Evolutionary conservation across 2,888 invertebrate genomes (phyloP).

Genomic region (Panorpa germanica): DNA sequence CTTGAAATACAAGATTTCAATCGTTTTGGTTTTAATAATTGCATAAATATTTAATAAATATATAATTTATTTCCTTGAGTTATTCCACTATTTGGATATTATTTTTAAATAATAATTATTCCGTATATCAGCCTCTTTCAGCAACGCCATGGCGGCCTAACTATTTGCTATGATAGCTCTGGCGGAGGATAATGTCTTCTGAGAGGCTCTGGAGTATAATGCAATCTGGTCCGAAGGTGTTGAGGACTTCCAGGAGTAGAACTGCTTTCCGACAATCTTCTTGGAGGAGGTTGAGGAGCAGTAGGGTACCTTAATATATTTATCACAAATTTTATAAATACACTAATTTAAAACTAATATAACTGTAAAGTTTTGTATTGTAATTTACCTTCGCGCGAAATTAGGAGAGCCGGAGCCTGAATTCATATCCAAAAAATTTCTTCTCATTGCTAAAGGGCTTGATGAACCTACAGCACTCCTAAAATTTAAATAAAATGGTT

Average conservation of each 20-base stretch:
- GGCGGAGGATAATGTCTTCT: conserved; percentile 29
- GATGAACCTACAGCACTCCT: conserved; percentile 18
- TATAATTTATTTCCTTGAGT: too few relatives aligned
- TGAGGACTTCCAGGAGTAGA: conserved; percentile 51
- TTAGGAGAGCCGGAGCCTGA: conserved; percentile 29
- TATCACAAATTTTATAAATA: conserved; percentile 19
- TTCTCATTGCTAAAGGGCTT: conserved; percentile 32
- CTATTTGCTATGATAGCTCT: too few relatives aligned
- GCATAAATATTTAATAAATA: too few relatives aligned
- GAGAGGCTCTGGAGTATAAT: conserved; percentile 37
- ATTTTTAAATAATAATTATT: too few relatives aligned
- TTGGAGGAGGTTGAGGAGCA: conserved; percentile 22
- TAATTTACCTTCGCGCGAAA: conserved; percentile 30
- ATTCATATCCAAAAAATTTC: conserved; percentile 33
- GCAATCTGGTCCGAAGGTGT: conserved; percentile 39
- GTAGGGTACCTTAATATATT: conserved; percentile 13
- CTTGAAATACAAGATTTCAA: too few relatives aligned
- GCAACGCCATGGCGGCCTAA: too few relatives aligned
- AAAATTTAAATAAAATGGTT: conserved; percentile 15
- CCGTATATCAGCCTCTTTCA: too few relatives aligned
- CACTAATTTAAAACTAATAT: not conserved
- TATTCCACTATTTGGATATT: too few relatives aligned
- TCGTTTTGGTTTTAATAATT: too few relatives aligned
- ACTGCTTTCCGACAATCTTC: conserved; percentile 43
- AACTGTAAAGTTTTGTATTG: not conserved